These are phyloP conservation scores for Caretta caretta DNA, from an alignment of 2,113 vertebrate genomes.

Conservation along the genomic window DNA sequence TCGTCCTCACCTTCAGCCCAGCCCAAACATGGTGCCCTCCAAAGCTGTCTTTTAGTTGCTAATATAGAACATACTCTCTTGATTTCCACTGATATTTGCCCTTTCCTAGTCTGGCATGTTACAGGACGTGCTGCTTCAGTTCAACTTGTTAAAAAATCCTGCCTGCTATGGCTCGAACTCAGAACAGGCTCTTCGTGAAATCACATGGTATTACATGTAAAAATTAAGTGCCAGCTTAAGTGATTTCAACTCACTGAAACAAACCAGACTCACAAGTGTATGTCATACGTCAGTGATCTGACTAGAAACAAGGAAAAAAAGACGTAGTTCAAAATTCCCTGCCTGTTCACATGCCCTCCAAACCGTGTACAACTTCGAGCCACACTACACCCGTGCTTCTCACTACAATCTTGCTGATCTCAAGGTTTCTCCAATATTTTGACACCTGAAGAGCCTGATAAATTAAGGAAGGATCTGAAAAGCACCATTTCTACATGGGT, in stretches of 20 bases:
- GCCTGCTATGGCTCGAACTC: neutral
- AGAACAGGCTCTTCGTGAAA: neutral
- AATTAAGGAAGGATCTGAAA: neutral
- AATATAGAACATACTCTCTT: neutral
- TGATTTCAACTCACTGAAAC: neutral
- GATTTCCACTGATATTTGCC: neutral
- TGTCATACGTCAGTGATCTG: neutral
- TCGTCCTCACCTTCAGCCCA: neutral
- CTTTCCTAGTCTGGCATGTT: neutral
- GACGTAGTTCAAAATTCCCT: neutral
- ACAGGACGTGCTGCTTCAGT: neutral
- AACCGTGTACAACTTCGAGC: neutral
- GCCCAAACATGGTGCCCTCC: neutral
- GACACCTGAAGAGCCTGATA: fast-evolving
- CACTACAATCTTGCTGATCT: neutral
- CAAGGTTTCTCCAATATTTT: neutral
- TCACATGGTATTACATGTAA: neutral
- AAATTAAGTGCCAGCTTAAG: neutral
- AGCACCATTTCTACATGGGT: fast-evolving
- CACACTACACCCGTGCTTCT: neutral
- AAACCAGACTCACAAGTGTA: neutral
- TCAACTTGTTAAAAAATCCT: fast-evolving
- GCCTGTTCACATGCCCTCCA: neutral
- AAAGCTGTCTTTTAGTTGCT: neutral
- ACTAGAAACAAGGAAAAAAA: neutral